Evolutionary conservation across 1,140 invertebrate species (phyloP).

Genomic region (Euwallacea similis): DNA sequence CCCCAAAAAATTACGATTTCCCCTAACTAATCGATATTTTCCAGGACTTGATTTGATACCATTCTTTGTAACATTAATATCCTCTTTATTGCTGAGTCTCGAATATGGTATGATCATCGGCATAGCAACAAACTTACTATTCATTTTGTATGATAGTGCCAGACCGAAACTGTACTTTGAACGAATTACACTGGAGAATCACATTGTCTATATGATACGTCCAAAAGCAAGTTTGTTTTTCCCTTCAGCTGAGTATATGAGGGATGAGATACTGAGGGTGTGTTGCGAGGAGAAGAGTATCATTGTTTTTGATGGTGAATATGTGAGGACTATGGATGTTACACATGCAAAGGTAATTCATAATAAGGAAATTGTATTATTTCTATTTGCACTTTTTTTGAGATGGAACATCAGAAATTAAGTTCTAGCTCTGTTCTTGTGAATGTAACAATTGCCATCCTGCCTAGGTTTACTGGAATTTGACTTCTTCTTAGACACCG

Average conservation of each 20-base stretch:
- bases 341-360: slow-evolving; percentile 54
- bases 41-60: slow-evolving; percentile 69
- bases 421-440: no score
- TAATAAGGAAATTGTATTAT: neutral
- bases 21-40: slow-evolving; percentile 21
- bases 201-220: slow-evolving; percentile 56
- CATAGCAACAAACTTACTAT: slow-evolving; percentile 65
- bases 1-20: slow-evolving; percentile 7
- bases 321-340: slow-evolving; percentile 63
- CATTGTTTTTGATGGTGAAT: slow-evolving; percentile 65
- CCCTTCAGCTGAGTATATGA: slow-evolving; percentile 67
- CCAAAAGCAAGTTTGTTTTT: slow-evolving; percentile 67
- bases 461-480: no score
- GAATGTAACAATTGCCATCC: no score
- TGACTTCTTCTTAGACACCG: no score
- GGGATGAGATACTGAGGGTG: slow-evolving; percentile 56
- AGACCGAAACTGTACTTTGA: slow-evolving; percentile 59
- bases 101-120: slow-evolving; percentile 76
- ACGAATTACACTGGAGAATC: slow-evolving; percentile 40
- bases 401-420: no score
- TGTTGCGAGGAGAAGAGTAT: slow-evolving; percentile 43
- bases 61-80: slow-evolving; percentile 63
- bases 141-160: slow-evolving; percentile 69
- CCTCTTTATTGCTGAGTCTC: slow-evolving; percentile 64
- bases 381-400: neutral